phyloP scores from a whole-genome alignment of 1,140 invertebrate species.

The Pteromalus puparum region DNA sequence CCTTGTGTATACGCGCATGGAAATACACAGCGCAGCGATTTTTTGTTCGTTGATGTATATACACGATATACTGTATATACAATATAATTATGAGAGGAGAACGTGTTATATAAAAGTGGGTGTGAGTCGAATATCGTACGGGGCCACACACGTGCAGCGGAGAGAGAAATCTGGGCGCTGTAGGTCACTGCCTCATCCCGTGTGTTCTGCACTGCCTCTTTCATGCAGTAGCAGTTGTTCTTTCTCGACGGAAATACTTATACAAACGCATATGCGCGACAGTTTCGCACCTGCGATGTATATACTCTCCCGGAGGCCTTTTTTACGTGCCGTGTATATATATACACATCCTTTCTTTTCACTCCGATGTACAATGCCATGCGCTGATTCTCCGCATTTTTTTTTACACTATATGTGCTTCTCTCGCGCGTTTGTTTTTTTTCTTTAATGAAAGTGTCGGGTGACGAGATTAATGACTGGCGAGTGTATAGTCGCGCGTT shows the following conservation, averaged over 20 bases:
- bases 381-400: not conserved
- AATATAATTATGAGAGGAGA: too few relatives aligned
- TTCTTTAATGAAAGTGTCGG: constrained; percentile 25
- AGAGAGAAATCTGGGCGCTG: constrained; percentile 58
- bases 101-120: too few relatives aligned
- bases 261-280: not conserved
- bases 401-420: not conserved
- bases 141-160: not conserved
- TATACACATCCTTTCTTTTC: not conserved
- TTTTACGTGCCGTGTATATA: not conserved
- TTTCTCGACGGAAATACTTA: constrained; percentile 1
- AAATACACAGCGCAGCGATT: too few relatives aligned
- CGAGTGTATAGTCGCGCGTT: not conserved
- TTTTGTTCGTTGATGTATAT: too few relatives aligned
- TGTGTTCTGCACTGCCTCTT: not conserved
- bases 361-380: not conserved
- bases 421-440: not conserved
- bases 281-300: constrained; percentile 23
- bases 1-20: too few relatives aligned
- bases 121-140: not conserved
- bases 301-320: not conserved
- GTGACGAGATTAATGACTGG: constrained; percentile 24
- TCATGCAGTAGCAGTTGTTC: not conserved
- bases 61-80: too few relatives aligned
- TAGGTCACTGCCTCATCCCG: constrained; percentile 53